Base-by-base conservation (phyloP, 2,113 vertebrate species). In the Puntigrus tetrazona region DNA sequence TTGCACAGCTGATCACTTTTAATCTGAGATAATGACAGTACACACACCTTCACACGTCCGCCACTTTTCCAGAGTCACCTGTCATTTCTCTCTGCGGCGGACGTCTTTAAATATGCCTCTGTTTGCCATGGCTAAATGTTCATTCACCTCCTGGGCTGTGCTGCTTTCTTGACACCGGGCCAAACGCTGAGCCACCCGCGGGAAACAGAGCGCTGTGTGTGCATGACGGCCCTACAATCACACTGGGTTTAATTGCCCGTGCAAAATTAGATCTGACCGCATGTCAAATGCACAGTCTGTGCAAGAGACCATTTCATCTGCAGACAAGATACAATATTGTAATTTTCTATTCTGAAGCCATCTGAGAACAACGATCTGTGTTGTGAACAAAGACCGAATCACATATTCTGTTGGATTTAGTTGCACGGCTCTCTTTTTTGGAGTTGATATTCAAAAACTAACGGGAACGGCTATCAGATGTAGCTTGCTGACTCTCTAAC, bases 1-100 rank as follows among this genome's bases (percentile, higher is more conserved):
- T 83, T 89, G 84, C 87, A 86, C 88, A 88, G 85, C 86, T 88
- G 86, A 87, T 85, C 72, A 63, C 63, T 75, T 65, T 78, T 61
- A 87, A 83, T 84, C 67, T 83, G 79, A 81, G 82, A 87, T 86
- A 47, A 18, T 43, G 43, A 70, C n/a, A 43, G 41, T 34, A 14
- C 45, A 79, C 61, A 74, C 72, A 75, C 29, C 14, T 85, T 59
- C 75, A 7, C 34, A 78, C 3, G 1, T 77, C 86, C 89, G 86
- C 81, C 87, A 89, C 87, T 89, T 86, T 88, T 82, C 41, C 63
- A 76, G 65, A 36, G 65, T 67, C 16, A 36, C 65, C 78, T 6
- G 43, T 88, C 86, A 88, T 57, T 88, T 73, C 77, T 88, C 84
- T 80, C 65, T 31, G 43, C 50, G 38, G 29, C 57, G 55, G 81